A percentile compares a stretch with the other conserved stretches of the same genome.
These are phyloP conservation scores for Pararge aegeria DNA, from an alignment of 1,140 invertebrate species.

Conservation along the genomic window DNA sequence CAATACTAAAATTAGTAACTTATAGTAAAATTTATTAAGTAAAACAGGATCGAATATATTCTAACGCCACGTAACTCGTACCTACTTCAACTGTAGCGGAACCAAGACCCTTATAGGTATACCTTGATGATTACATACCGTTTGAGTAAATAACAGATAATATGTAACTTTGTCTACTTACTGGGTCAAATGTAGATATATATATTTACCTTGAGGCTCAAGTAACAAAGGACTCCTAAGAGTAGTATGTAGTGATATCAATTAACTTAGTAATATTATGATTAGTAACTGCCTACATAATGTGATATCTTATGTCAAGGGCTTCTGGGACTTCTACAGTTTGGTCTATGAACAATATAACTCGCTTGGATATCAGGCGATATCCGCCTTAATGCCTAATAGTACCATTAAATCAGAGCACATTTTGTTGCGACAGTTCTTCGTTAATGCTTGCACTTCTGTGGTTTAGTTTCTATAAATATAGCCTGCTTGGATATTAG, in stretches of 20 bases:
- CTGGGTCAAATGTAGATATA: neutral
- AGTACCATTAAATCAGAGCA: too few species aligned
- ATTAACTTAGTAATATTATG: neutral
- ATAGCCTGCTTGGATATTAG: too few species aligned
- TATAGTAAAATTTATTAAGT: neutral
- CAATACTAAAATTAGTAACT: too few species aligned
- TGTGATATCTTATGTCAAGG: neutral
- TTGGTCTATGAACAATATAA: too few species aligned
- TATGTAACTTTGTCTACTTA: neutral
- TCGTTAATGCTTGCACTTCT: too few species aligned
- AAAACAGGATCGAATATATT: neutral
- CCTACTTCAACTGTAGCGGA: neutral
- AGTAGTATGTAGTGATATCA: neutral
- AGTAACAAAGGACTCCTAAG: conserved; percentile 20
- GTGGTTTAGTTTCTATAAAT: too few species aligned
- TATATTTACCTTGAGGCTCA: conserved; percentile 28
- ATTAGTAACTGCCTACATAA: neutral
- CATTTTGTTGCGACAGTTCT: too few species aligned
- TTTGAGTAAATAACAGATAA: neutral
- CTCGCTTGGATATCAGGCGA: too few species aligned
- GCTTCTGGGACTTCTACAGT: neutral
- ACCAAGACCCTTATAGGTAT: neutral
- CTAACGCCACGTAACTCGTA: too few species aligned
- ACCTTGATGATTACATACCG: neutral
- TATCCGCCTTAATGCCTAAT: too few species aligned